Base-by-base conservation (phyloP, 2,113 vertebrate genomes). In the Pelodiscus sinensis region DNA sequence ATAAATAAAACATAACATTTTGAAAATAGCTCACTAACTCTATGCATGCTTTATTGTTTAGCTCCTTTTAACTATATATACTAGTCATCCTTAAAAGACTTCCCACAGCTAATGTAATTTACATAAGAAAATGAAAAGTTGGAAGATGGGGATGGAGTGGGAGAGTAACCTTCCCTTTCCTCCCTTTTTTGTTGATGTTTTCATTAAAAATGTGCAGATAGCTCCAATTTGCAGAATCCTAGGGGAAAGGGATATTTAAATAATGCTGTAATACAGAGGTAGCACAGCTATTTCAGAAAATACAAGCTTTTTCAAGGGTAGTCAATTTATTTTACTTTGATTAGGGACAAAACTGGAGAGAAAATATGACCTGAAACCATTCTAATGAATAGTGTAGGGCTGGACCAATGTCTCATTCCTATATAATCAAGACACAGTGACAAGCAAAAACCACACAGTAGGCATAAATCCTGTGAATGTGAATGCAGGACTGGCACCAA, bases 21-120 rank as follows among this genome's bases (percentile, higher is more conserved):
- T 62, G 62, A 19, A 79, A 84, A 35, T 19, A 89, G 58, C 52
- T 88, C 77, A 79, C 82, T 71, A 81, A 83, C 71, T 51, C 51
- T 57, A 2, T 54, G 22, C 1, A 24, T 86, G 2, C 14, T 68
- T 7, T 81, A 55, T 75, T 79, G 9, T 14, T 88, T 54, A 38
- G 16, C 88, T 88, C 52, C 24, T 88, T 81, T 79, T 57, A 88
- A 54, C 11, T 84, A n/a, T 60, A 83, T 71, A 50, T 87, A 95
- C 82, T 2, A 9, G 9, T 52, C 84, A 79, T 60, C 3, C 51
- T 88, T n/a, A 52, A 91, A 5, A 88, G 90, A 58, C 5, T 55
- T 80, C 16, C 73, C 13, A 81, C 38, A 86, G 29, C 54, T 77
- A 77, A 77, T 79, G 2, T 79, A 65, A 44, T 44, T 85, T 93